Conservation (phyloP, 2,888 invertebrate species). For the Dastarcus helophoroides region DNA sequence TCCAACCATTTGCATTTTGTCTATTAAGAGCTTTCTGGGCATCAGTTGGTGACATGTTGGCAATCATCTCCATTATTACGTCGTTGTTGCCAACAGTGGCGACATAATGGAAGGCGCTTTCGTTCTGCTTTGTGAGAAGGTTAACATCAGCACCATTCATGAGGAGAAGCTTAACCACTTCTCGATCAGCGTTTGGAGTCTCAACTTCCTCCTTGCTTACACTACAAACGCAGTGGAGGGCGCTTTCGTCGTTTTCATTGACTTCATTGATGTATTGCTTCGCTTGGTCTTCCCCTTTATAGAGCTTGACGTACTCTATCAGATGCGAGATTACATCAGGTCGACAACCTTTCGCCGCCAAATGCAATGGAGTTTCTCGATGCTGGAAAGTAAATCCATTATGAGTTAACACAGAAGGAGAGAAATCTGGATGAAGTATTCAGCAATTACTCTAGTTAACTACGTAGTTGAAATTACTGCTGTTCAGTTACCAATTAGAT, state of each 20-base stretch:
- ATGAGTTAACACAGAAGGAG: background rate
- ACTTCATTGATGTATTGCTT: slow-evolving; percentile 78
- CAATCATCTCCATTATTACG: slow-evolving; percentile 86
- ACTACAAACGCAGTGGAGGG: slow-evolving; percentile 89
- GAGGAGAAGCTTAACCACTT: slow-evolving; percentile 80
- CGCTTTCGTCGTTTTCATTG: slow-evolving; percentile 86
- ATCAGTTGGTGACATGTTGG: slow-evolving; percentile 78
- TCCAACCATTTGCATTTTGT: slow-evolving; percentile 93
- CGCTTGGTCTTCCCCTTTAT: slow-evolving; percentile 64
- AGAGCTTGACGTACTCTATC: slow-evolving; percentile 68
- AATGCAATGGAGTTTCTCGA: slow-evolving; percentile 92
- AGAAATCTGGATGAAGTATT: too few relatives aligned
- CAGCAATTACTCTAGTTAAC: too few relatives aligned
- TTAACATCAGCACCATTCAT: slow-evolving; percentile 87
- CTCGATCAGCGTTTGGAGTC: slow-evolving; percentile 62
- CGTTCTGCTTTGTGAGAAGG: slow-evolving; percentile 72
- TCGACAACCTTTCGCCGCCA: slow-evolving; percentile 78
- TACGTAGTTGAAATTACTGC: too few relatives aligned
- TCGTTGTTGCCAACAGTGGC: slow-evolving; percentile 94
- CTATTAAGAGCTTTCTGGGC: slow-evolving; percentile 90
- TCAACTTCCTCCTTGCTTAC: slow-evolving; percentile 72
- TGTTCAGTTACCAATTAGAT: too few relatives aligned
- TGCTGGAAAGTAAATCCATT: slow-evolving; percentile 42
- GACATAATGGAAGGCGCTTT: slow-evolving; percentile 93
- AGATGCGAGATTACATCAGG: slow-evolving; percentile 80